phyloP scores from a whole-genome alignment of 2,797 vertebrate species.

The Mormyrus proboscirostris region DNA sequence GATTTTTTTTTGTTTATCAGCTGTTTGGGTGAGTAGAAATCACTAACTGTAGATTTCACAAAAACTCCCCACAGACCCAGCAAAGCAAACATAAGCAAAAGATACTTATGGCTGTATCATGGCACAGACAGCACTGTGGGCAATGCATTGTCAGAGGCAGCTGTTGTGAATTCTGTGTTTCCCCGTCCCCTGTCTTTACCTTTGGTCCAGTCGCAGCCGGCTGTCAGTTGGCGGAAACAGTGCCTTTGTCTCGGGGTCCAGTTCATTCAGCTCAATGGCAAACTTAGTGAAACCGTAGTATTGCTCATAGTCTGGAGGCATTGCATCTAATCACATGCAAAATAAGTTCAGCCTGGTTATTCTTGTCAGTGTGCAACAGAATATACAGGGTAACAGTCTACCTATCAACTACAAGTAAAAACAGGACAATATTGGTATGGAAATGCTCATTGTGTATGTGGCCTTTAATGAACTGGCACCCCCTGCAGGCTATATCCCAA shows the following conservation, averaged over 20 bases:
- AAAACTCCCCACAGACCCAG: not conserved
- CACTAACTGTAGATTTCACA: not conserved
- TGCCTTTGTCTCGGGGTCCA: conserved; percentile 64
- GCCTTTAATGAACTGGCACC: not conserved
- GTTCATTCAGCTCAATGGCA: conserved; percentile 88
- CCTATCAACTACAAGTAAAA: not conserved
- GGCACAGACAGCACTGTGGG: not conserved
- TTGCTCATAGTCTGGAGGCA: conserved; percentile 78
- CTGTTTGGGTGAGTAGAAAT: not conserved
- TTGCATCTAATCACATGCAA: conserved; percentile 64
- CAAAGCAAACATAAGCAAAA: not conserved
- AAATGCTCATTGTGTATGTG: not conserved
- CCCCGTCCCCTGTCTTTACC: conserved; percentile 48
- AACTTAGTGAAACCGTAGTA: conserved; percentile 96
- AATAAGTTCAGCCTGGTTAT: conserved; percentile 11
- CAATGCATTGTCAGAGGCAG: no score
- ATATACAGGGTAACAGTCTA: not conserved
- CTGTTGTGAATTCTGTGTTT: not conserved
- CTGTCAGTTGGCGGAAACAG: conserved; percentile 82
- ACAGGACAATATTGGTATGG: not conserved
- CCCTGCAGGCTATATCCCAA: not conserved
- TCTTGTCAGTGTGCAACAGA: not conserved
- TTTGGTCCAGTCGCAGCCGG: conserved; percentile 88
- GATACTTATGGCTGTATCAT: not conserved
- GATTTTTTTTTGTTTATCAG: not conserved